Evolutionary conservation across 2,888 invertebrate species (phyloP), one percentile per base, ranked within the genome.

Genomic region (Meghimatium bilineatum): DNA sequence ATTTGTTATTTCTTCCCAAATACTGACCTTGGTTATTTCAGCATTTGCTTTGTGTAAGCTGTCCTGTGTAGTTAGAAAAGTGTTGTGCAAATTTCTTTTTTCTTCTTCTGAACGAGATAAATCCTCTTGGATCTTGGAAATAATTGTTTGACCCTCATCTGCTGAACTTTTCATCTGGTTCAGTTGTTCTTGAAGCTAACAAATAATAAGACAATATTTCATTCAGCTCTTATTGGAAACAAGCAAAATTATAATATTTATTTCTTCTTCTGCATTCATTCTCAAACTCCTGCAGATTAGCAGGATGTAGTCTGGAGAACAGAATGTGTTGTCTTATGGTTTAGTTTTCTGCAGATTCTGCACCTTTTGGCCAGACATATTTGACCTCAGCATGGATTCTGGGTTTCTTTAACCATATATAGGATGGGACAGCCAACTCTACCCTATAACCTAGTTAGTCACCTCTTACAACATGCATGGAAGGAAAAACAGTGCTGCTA

Each of bases 151-250:
- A 56, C 86, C 87, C 67, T 88, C 87, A 29, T 87, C 88, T 17
- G 87, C 69, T 56, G 87, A 87, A n/a, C 86, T 78, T 36, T 87
- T 86, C 34, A 85, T 72, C 66, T 89, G 89, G 12, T 88, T 86
- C 17, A 90, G 60, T 60, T 87, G 87, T 72, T 82, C 83, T 72
- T 82, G 84, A 36, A 87, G 69, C 87, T 87, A 74, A 36, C 29
- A 20, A 69, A 38, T 23, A 38, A 36, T n/a, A 63, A 29, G 32
- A 29, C 32, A 23, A 32, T 32, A 66, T 32, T 63, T 66, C 12
- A 32, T 44, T 44, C 44, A 44, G n/a, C n/a, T n/a, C n/a, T 29
- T 6, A 63, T 3, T 10, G 29, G n/a, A 63, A 17, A 63, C 3
- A 5, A 63, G 29, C 63, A 63, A 63, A 63, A 63, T 29, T 63